Evolutionary conservation across 2,888 invertebrate genomes (phyloP), one percentile per base, ranked within the genome.

Genomic region (Gymnosoma rotundatum): DNA sequence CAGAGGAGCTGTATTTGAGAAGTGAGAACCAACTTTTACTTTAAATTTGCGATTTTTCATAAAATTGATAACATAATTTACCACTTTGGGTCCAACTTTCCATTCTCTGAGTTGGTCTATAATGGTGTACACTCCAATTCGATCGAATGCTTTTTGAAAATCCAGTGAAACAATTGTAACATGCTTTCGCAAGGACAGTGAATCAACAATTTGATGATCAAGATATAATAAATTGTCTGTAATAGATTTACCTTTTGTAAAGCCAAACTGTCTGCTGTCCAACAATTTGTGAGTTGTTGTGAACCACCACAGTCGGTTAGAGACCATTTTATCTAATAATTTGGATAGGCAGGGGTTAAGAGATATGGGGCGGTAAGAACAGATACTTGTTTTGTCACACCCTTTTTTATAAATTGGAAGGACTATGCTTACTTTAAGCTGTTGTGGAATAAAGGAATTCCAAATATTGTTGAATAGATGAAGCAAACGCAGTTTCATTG

Each of bases 331-430:
- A 48, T 74, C 69, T 8, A 83, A n/a, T 18, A 73, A 38, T 61
- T 83, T 83, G 8, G 78, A 36, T n/a, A 52, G 50, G 20, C 82
- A 76, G 1, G 60, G 36, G 64, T 82, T 82, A 1, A 83, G 67
- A 7, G 78, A 82, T 8, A 85, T 85, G 8, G 81, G 78, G 12
- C 70, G 16, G 18, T 81, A 82, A 0, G 83, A 83, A 2, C 18
- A 38, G 4, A 73, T 7, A 3, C 48, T 14, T 12, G 64, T 75
- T 63, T 81, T 84, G 60, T 73, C 63, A 0, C 18, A 8, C 5
- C 63, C 36, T 45, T 60, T 72, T 81, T 78, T 84, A 18, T n/a
- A 18, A n/a, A 80, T 76, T 6, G 76, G 78, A 7, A 78, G 45
- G n/a, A 81, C 25, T 16, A 79, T 25, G 38, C 75, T 80, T 16